Evolutionary conservation across 2,113 vertebrate species (phyloP).

Genomic region (Coracopsis vasa): DNA sequence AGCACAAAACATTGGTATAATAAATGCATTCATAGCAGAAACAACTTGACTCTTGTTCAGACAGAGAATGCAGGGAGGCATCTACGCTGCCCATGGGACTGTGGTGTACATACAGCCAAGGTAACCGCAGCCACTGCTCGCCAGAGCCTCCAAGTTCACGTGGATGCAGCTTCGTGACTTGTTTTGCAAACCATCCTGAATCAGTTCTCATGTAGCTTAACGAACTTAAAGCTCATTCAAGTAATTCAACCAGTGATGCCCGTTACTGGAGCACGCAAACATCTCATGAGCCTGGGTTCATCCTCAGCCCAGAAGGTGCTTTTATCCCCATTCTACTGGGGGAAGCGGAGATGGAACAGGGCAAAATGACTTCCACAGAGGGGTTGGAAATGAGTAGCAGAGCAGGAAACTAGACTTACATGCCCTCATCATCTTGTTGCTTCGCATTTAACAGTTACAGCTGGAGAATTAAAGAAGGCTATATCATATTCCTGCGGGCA

Average conservation of each 20-base stretch:
- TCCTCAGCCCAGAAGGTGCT: not conserved
- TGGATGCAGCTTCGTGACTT: not conserved
- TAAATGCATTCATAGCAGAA: constrained; percentile 63
- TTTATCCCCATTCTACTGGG: not conserved
- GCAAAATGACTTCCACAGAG: not conserved
- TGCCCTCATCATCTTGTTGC: not conserved
- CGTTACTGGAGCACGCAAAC: not conserved
- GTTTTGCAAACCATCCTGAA: not conserved
- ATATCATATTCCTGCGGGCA: not conserved
- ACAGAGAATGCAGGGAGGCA: constrained; percentile 60
- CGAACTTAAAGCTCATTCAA: not conserved
- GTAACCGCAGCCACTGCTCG: fast-evolving
- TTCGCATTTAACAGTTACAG: not conserved
- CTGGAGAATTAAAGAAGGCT: not conserved
- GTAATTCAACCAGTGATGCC: not conserved
- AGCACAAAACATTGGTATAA: not conserved
- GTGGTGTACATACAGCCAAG: not conserved
- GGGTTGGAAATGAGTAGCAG: not conserved
- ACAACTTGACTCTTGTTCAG: constrained; percentile 72
- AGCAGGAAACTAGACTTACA: not conserved
- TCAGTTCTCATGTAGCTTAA: not conserved
- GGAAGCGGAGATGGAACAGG: not conserved
- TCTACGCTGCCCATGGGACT: not conserved
- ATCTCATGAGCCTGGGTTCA: not conserved
- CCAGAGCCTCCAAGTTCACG: not conserved